Evolutionary conservation across 2,113 vertebrate species (phyloP), one percentile per base, ranked within the genome.

Genomic region (Ceyx cyanopectus): DNA sequence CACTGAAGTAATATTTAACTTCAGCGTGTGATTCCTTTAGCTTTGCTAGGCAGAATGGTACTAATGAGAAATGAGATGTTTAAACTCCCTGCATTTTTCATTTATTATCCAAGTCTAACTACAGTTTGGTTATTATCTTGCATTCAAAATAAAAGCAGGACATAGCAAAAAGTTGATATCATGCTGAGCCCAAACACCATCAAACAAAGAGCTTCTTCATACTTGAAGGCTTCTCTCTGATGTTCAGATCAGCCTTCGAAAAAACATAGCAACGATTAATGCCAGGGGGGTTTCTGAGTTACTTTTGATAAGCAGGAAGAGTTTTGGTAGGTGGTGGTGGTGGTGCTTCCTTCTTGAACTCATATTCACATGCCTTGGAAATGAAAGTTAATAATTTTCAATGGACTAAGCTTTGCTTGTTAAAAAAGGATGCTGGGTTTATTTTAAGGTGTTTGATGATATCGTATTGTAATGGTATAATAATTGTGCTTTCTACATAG

Each of bases 111-210:
- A 62, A 69, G 78, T 89, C 77, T 84, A 87, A 80, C 89, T 60
- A 43, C 18, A 53, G 13, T 67, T 93, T 90, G 76, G 76, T 93
- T 95, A 53, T 95, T 86, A 88, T 88, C 69, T 85, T 89, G 73
- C 48, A 81, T 94, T 88, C 79, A 85, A 84, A 92, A 93, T 93
- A 95, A 97, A 93, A 96, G 78, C 81, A 95, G 87, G 88, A 89
- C 90, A 63, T 29, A 51, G 78, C 75, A 93, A 92, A 90, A 95
- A 93, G 67, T 73, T 60, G 76, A 43, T 89, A 63, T 79, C 92
- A 32, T 70, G 85, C 89, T 87, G 94, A 94, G 95, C 81, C 76
- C 77, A 85, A 93, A 89, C 87, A 89, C 70, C 57, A 92, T 90
- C 90, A 90, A 86, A 87, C 70, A 94, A 83, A 97, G 92, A n/a